These are phyloP conservation scores for Zygaena filipendulae DNA, from an alignment of 2,888 invertebrate species.

Conservation along the genomic window DNA sequence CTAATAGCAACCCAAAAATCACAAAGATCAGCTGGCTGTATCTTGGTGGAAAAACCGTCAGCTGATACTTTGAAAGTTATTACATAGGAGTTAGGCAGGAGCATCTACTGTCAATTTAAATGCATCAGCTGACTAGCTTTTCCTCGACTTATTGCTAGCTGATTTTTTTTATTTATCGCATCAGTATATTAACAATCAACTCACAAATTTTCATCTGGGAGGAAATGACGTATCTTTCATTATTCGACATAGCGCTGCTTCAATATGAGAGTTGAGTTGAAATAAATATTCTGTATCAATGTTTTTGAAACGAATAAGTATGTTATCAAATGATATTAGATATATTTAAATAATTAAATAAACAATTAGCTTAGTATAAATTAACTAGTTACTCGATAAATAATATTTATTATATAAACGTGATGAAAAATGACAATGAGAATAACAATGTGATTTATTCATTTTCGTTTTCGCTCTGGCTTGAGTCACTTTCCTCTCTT, in stretches of 20 bases:
- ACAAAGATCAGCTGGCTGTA: background rate
- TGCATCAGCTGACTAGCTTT: background rate
- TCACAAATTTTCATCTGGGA: background rate
- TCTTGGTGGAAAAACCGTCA: background rate
- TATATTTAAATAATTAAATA: background rate
- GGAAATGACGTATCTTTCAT: background rate
- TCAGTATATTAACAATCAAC: background rate
- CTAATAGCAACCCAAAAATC: too few relatives aligned
- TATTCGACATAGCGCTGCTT: background rate
- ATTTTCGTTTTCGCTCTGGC: constrained; percentile 5
- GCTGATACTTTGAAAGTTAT: background rate
- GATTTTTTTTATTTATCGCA: background rate
- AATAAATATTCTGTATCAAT: background rate
- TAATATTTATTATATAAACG: too few relatives aligned
- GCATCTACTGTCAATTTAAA: background rate
- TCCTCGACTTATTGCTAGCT: background rate
- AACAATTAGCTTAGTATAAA: too few relatives aligned
- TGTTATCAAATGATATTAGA: background rate
- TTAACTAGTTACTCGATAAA: too few relatives aligned
- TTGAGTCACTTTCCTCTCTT: constrained; percentile 4
- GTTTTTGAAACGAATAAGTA: background rate
- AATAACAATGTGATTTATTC: background rate
- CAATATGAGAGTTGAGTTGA: too few relatives aligned
- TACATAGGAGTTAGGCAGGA: background rate
- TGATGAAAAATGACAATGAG: too few relatives aligned